Evolutionary conservation across 1,140 invertebrate species (phyloP).

Genomic region (Sycophila sp.): DNA sequence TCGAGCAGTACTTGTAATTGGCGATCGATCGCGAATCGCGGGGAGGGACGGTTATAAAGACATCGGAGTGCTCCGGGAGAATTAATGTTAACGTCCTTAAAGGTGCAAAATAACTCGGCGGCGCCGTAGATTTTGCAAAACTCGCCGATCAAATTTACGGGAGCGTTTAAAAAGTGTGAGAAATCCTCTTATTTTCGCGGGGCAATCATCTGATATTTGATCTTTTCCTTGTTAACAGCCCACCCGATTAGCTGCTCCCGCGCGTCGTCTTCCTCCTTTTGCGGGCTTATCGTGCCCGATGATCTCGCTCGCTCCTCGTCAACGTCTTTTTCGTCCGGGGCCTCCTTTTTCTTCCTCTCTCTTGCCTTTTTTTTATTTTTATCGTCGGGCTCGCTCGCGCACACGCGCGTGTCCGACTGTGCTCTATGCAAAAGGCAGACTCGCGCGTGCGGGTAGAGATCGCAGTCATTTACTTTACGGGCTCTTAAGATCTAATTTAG

Average conservation of each 20-base stretch:
- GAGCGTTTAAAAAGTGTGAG: background rate
- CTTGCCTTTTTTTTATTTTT: background rate
- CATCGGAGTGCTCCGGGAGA: too few relatives aligned
- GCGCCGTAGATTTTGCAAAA: too few relatives aligned
- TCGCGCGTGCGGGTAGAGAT: constrained; percentile 37
- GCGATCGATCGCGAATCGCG: too few relatives aligned
- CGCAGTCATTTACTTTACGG: constrained; percentile 49
- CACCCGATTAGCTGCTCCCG: background rate
- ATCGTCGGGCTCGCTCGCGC: too few relatives aligned
- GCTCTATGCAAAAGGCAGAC: constrained; percentile 43
- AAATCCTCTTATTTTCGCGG: background rate
- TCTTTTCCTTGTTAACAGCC: constrained; percentile 26
- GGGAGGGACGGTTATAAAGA: too few relatives aligned
- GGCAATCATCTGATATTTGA: constrained; percentile 19
- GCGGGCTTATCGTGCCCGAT: background rate
- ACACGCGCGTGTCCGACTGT: constrained; percentile 15
- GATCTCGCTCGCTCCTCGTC: background rate
- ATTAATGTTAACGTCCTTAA: too few relatives aligned
- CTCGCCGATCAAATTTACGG: constrained; percentile 1
- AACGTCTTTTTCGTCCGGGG: constrained; percentile 3
- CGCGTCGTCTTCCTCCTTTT: background rate
- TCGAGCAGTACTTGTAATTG: too few relatives aligned
- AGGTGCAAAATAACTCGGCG: too few relatives aligned
- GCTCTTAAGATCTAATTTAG: constrained; percentile 57
- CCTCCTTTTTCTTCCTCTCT: too few relatives aligned